phyloP scores from a whole-genome alignment of 2,888 invertebrate species.

The Adela reaumurella region DNA sequence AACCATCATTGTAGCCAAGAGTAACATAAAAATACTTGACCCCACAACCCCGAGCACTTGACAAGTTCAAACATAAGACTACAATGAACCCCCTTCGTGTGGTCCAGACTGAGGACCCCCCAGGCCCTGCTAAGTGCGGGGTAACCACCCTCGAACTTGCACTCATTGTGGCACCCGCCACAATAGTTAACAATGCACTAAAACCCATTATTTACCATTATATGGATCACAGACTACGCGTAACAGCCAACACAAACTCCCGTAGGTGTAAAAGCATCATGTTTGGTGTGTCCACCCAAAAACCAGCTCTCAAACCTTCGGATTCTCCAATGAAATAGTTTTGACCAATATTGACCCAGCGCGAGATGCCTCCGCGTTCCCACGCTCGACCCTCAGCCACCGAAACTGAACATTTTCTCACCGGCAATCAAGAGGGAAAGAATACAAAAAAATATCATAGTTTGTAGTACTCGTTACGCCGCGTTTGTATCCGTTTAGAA shows the following conservation, averaged over 20 bases:
- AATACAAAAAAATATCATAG: constrained; percentile 18
- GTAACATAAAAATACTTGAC: no score
- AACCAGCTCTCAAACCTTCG: constrained; percentile 27
- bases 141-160: not conserved
- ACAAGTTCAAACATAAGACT: not conserved
- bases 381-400: not conserved
- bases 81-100: not conserved
- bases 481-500: not conserved
- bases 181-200: constrained; percentile 23
- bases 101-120: not conserved
- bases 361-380: not conserved
- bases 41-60: no score
- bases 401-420: constrained; percentile 25
- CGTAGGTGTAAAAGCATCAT: constrained; percentile 45
- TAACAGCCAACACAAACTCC: constrained; percentile 48
- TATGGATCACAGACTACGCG: constrained; percentile 20
- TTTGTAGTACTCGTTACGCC: constrained; percentile 24
- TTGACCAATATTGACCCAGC: not conserved
- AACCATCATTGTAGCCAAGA: no score
- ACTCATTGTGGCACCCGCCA: not conserved
- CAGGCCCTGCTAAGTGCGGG: not conserved
- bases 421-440: constrained; percentile 24
- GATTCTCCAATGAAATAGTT: not conserved
- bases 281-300: constrained; percentile 33
- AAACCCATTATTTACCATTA: constrained; percentile 53